Base-by-base conservation (phyloP, 2,797 vertebrate genomes). In the Gouania willdenowi region DNA sequence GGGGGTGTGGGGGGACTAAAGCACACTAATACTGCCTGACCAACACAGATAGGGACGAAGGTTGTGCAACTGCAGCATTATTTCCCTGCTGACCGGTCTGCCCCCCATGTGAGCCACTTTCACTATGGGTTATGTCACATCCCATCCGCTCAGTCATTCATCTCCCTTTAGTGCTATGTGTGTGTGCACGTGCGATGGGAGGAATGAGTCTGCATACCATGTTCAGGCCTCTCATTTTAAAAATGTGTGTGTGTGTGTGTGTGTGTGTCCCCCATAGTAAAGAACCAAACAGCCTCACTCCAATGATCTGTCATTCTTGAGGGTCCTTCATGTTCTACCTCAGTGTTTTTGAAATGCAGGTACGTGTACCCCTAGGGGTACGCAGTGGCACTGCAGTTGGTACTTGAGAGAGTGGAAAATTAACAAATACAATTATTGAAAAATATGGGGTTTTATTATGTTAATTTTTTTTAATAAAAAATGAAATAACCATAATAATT, bases 61-160 rank as follows among this genome's bases (percentile, higher is more conserved):
- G 53, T 58, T 54, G 54, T 50, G 65, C 50, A 58, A 62, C 34
- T 69, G 59, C 63, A 62, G 34, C 50, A 62, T 71, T 83, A 76
- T 83, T 84, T 79, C 79, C 79, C 66, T 60, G 60, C 80, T 83
- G 80, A 83, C 80, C 82, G 35, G 66, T 72, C 68, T 76, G 44
- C 53, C 44, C 68, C 68, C 68, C 70, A 53, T 71, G 68, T 82
- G 79, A 83, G 79, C 80, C 66, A 82, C 74, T 83, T 83, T 64
- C 64, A 81, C 79, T 64, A 55, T 35, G 63, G 71, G 74, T 81
- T 82, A 64, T 41, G 61, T 84, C 79, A 84, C 65, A 79, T 82
- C 56, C 36, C 44, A 81, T 84, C 41, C 59, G 60, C 46, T 68
- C 47, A 42, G 79, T 74, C 71, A 83, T 81, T 70, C 67, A 80